Percentiles rank a stretch among this genome's conserved stretches.
These are phyloP conservation scores for Chloroceryle inda DNA, from an alignment of 2,797 vertebrate species.

Conservation along the genomic window DNA sequence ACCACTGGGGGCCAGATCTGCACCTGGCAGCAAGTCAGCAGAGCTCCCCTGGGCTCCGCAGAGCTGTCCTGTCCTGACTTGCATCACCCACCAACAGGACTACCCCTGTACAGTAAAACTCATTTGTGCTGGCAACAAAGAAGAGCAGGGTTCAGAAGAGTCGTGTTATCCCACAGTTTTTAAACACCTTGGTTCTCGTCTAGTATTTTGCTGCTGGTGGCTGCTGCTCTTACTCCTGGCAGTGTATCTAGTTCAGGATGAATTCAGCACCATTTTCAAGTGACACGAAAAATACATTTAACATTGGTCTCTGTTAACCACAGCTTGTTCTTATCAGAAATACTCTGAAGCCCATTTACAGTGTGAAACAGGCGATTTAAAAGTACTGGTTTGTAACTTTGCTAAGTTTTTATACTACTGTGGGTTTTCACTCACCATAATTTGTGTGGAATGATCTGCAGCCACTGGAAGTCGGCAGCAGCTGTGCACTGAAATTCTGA, in stretches of 20 bases:
- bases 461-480: not conserved
- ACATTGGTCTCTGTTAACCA: not conserved
- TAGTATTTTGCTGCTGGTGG: not conserved
- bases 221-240: not conserved
- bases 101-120: not conserved
- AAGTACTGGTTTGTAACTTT: not conserved
- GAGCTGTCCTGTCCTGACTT: not conserved
- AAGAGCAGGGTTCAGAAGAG: not conserved
- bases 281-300: not conserved
- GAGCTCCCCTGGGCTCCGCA: not conserved
- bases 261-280: not conserved
- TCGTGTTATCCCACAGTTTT: not conserved
- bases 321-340: not conserved
- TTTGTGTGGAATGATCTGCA: not conserved
- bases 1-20: not conserved
- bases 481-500: not conserved
- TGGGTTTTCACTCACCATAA: not conserved
- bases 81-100: not conserved
- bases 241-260: not conserved
- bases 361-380: not conserved
- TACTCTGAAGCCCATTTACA: not conserved
- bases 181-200: not conserved
- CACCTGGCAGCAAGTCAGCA: not conserved
- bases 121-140: not conserved
- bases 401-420: not conserved